Evolutionary conservation across 2,797 vertebrate genomes (phyloP).

Genomic region (Knipowitschia caucasica): DNA sequence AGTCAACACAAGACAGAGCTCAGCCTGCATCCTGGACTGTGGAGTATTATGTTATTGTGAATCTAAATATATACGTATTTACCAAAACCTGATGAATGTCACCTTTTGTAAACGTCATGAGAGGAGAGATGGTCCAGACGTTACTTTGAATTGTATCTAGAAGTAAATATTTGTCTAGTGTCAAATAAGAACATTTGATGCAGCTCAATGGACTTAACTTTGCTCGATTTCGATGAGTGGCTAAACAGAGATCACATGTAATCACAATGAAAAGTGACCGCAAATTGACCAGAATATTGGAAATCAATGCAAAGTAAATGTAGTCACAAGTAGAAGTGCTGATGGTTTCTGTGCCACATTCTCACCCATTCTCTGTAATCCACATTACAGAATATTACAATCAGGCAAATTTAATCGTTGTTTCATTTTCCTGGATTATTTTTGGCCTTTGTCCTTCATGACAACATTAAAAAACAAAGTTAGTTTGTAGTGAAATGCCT

Average conservation of each 20-base stretch:
- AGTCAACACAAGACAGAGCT: slow-evolving; percentile 74
- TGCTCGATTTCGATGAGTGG: slow-evolving; percentile 79
- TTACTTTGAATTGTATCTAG: too few species aligned
- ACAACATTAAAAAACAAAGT: neutral
- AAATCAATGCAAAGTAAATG: slow-evolving; percentile 99
- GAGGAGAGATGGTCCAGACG: too few species aligned
- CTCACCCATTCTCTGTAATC: slow-evolving; percentile 34
- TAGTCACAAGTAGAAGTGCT: slow-evolving; percentile 98
- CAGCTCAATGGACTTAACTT: slow-evolving; percentile 3
- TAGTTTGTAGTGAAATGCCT: too few species aligned
- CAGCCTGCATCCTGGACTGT: slow-evolving; percentile 46
- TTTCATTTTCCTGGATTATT: too few species aligned
- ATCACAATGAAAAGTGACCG: slow-evolving; percentile 98
- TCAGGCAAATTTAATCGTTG: too few species aligned
- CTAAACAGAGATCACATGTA: slow-evolving; percentile 96
- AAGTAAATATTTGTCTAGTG: too few species aligned
- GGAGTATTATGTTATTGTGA: neutral
- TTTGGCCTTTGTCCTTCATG: neutral
- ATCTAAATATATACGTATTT: too few species aligned
- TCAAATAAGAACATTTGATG: too few species aligned
- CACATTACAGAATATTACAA: slow-evolving; percentile 25
- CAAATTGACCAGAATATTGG: slow-evolving; percentile 97
- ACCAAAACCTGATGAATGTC: too few species aligned
- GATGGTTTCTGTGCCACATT: slow-evolving; percentile 79
- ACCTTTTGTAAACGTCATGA: too few species aligned